Evolutionary conservation across 2,888 invertebrate genomes (phyloP), one percentile per base, ranked within the genome.

Genomic region (Metacarcinus magister): DNA sequence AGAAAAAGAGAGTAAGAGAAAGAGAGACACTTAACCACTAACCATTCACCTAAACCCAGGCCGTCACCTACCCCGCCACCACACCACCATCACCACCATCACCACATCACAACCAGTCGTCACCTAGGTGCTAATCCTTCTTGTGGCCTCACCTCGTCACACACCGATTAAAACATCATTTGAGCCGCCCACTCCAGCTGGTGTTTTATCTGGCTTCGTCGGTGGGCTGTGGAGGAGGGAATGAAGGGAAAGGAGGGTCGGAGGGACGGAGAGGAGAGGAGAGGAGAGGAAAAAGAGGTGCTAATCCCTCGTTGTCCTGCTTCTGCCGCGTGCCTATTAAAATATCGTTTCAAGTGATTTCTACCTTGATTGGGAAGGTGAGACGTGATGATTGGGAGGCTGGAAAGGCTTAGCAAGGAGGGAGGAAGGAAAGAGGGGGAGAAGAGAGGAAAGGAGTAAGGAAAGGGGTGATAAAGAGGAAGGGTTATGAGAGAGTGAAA

Each of bases 151-250:
- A 87, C 39, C 87, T 87, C 87, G 87, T 87, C 87, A 87, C 39
- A 87, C 87, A 87, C 39, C 87, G 87, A 87, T 87, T 87, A 87
- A 87, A 87, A 87, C 87, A 87, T 87, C 87, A 87, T 87, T 87
- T 87, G 87, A 54, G 92, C 23, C 28, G 16, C 46, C 92, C 32
- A 39, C 92, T 54, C 54, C 92, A 46, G 54, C n/a, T 32, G 92
- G 46, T 43, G 92, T 23, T 32, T 54, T 23, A 48, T 28, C 48
- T 43, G 13, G n/a, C 46, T 92, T 46, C 28, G 28, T 28, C 28
- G 92, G 54, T 92, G 92, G 92, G 46, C 54, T 28, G 13, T 43
- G 46, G 54, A 46, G 10, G 92, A 19, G 46, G 44, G 19, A 67
- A 23, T 54, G 5, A 23, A 67, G 32, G 39, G 82, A 87, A 87